Conservation (phyloP, 2,797 vertebrate genomes). For the Pygocentrus nattereri region DNA sequence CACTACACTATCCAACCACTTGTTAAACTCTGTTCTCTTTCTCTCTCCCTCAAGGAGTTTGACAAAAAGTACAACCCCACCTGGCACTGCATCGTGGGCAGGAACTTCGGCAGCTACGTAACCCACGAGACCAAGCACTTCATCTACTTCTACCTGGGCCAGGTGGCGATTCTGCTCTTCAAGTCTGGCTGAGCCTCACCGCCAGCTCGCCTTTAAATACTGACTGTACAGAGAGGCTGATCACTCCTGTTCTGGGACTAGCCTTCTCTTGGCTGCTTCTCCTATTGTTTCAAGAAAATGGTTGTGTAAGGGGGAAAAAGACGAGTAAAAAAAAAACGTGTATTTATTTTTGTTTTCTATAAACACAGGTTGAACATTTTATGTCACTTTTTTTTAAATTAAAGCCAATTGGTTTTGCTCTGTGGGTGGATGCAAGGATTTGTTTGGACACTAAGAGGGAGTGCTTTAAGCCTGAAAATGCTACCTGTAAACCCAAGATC, state of each 20-base stretch:
- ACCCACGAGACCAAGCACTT: slow-evolving; percentile 98
- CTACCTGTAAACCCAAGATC: neutral
- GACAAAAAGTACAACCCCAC: slow-evolving; percentile 99
- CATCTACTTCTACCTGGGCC: slow-evolving; percentile 98
- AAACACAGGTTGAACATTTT: slow-evolving; percentile 71
- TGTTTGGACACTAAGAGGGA: slow-evolving; percentile 24
- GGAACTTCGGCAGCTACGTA: slow-evolving; percentile 97
- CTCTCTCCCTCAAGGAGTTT: slow-evolving; percentile 84
- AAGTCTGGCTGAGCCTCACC: slow-evolving; percentile 88
- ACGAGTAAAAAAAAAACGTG: slow-evolving; percentile 80
- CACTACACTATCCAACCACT: too few relatives aligned
- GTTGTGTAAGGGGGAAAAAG: slow-evolving; percentile 71
- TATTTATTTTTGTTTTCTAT: slow-evolving; percentile 92
- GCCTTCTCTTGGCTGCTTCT: slow-evolving; percentile 84
- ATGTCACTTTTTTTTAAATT: slow-evolving; percentile 74
- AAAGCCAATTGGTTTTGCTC: slow-evolving; percentile 75
- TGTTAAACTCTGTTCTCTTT: slow-evolving; percentile 9
- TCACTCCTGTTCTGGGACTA: slow-evolving; percentile 86
- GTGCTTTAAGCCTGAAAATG: neutral
- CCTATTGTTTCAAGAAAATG: slow-evolving; percentile 72
- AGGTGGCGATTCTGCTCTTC: slow-evolving; percentile 97
- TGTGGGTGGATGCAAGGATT: slow-evolving; percentile 62
- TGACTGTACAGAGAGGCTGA: slow-evolving; percentile 86
- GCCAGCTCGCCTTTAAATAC: slow-evolving; percentile 73
- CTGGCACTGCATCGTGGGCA: slow-evolving; percentile 98